phyloP scores from a whole-genome alignment of 1,140 invertebrate species.

The Bombus soroeensis region DNA sequence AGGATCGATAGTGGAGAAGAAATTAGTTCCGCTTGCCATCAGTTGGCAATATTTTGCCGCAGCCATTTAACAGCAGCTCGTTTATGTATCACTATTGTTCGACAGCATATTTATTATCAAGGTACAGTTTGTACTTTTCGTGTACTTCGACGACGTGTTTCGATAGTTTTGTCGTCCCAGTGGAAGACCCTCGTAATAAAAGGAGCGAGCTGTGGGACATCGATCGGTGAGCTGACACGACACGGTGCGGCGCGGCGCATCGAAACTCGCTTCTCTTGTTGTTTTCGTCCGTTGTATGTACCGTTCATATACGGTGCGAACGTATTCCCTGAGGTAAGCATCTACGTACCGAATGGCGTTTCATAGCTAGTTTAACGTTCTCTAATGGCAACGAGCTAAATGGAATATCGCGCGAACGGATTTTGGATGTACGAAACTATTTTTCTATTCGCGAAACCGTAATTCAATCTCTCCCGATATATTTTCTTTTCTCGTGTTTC shows the following conservation, averaged over 20 bases:
- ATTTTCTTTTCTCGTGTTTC: not conserved
- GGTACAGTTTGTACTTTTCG: not conserved
- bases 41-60: not conserved
- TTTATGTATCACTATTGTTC: conserved; percentile 15
- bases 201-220: not conserved
- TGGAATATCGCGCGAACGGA: not conserved
- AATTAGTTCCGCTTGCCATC: not conserved
- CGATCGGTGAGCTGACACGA: not conserved
- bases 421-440: not conserved
- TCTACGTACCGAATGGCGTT: not conserved
- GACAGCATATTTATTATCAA: conserved; percentile 15
- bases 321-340: not conserved
- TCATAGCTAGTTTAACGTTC: not conserved
- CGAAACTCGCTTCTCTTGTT: conserved; percentile 1
- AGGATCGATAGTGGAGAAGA: not conserved
- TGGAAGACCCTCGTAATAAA: not conserved
- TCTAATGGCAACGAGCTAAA: not conserved
- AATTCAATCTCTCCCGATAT: not conserved
- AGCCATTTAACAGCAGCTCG: not conserved
- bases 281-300: not conserved
- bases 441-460: not conserved
- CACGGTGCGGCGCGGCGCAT: not conserved
- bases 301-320: not conserved
- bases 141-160: not conserved
- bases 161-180: not conserved